Evolutionary conservation across 2,888 invertebrate genomes (phyloP).

Genomic region (Atherix ibis): DNA sequence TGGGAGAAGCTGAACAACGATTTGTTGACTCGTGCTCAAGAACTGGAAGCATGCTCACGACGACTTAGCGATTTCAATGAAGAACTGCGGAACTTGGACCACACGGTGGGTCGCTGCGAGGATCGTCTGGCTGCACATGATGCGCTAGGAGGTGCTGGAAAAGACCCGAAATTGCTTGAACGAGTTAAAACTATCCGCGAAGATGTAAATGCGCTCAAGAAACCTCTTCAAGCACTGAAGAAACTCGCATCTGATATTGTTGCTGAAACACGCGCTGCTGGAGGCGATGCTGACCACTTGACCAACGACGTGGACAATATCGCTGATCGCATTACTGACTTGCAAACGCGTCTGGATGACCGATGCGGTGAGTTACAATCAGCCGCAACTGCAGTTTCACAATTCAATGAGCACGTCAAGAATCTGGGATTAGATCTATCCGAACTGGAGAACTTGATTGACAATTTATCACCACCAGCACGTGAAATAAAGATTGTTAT

Average conservation of each 20-base stretch:
- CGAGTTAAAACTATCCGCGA: constrained; percentile 70
- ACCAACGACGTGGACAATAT: constrained; percentile 63
- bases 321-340: constrained; percentile 57
- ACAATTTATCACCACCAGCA: constrained; percentile 70
- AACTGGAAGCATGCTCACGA: constrained; percentile 60
- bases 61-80: constrained; percentile 74
- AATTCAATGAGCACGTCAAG: constrained; percentile 80
- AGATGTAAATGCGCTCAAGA: constrained; percentile 61
- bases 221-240: constrained; percentile 44
- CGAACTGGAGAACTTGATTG: constrained; percentile 68
- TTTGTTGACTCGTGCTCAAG: constrained; percentile 29
- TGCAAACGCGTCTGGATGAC: constrained; percentile 61
- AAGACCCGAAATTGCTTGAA: constrained; percentile 70
- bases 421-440: constrained; percentile 57
- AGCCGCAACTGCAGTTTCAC: constrained; percentile 70
- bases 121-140: constrained; percentile 57
- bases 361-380: constrained; percentile 66
- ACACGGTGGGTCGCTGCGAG: constrained; percentile 74
- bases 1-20: constrained; percentile 87
- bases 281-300: constrained; percentile 59
- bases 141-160: constrained; percentile 54
- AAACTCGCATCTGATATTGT: constrained; percentile 55
- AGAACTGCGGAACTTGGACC: constrained; percentile 67
- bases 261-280: constrained; percentile 57
- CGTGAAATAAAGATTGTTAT: constrained; percentile 75